Percentiles rank a stretch among this genome's conserved stretches.
These are phyloP conservation scores for Odiellus spinosus DNA, from an alignment of 2,888 invertebrate species.

Conservation along the genomic window DNA sequence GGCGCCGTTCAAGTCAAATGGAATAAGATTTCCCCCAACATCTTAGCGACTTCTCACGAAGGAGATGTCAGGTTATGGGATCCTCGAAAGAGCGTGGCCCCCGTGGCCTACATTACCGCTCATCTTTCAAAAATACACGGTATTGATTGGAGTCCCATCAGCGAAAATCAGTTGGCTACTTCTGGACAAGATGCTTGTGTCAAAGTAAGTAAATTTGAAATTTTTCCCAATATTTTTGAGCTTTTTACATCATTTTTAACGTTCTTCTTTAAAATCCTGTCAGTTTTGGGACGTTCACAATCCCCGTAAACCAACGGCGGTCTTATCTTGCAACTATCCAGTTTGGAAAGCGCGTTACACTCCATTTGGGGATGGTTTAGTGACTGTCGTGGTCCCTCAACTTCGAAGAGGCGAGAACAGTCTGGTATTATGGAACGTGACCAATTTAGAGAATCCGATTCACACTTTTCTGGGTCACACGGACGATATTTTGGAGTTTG, in stretches of 20 bases:
- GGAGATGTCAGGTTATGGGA: constrained; percentile 94
- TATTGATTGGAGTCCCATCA: constrained; percentile 64
- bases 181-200: constrained; percentile 91
- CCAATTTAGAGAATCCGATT: constrained; percentile 42
- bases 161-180: constrained; percentile 38
- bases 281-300: constrained; percentile 73
- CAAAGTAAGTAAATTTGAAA: constrained; percentile 34
- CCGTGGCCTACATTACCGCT: constrained; percentile 82
- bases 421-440: constrained; percentile 55
- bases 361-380: constrained; percentile 80
- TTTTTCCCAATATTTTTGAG: no score
- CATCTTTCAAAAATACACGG: constrained; percentile 80
- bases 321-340: constrained; percentile 55
- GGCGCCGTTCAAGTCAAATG: constrained; percentile 81
- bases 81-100: constrained; percentile 42
- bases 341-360: constrained; percentile 83
- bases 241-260: neutral
- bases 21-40: constrained; percentile 65
- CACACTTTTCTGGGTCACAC: constrained; percentile 87
- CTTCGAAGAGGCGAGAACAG: constrained; percentile 73
- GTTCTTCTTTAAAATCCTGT: constrained; percentile 9
- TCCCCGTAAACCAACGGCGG: constrained; percentile 65
- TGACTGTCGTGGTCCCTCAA: constrained; percentile 84
- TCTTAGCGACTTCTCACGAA: constrained; percentile 86
- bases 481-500: constrained; percentile 86